Conservation (phyloP, 2,113 vertebrate species). For the Malurus elegans region DNA sequence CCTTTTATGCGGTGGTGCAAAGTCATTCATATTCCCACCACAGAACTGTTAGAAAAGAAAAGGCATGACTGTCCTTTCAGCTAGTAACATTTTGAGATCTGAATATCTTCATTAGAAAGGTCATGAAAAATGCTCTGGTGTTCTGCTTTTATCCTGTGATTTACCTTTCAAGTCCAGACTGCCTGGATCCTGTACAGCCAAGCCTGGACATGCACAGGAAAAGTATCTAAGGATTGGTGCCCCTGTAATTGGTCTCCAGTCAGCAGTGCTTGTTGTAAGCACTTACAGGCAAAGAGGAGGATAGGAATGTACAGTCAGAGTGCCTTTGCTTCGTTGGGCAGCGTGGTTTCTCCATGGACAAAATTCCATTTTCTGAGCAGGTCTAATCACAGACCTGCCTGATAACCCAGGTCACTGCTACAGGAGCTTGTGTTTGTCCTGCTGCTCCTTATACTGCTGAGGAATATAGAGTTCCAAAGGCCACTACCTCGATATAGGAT, state of each 20-base stretch:
- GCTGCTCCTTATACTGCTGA: neutral
- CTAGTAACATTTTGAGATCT: conserved; percentile 2
- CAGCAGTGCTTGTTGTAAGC: neutral
- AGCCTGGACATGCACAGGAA: no score
- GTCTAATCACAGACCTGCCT: conserved; percentile 8
- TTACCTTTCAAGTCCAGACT: neutral
- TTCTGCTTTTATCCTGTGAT: neutral
- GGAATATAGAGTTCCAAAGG: conserved; percentile 6
- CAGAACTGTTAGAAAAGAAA: neutral
- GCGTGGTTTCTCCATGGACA: neutral
- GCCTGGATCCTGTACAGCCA: neutral
- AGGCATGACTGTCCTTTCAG: neutral
- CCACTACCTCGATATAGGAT: neutral
- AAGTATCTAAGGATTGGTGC: neutral
- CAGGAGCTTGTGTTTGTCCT: conserved; percentile 22
- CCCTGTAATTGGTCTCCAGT: neutral
- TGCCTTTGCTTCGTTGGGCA: neutral
- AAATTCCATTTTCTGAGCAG: conserved; percentile 35
- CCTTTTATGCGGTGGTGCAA: neutral
- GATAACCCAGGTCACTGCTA: conserved; percentile 29
- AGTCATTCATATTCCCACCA: conserved; percentile 3
- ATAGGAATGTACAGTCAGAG: neutral
- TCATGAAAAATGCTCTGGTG: neutral
- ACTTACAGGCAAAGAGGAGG: neutral
- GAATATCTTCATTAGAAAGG: conserved; percentile 6